Base-by-base conservation (phyloP, 2,888 invertebrate species). In the Acleris sparsana region DNA sequence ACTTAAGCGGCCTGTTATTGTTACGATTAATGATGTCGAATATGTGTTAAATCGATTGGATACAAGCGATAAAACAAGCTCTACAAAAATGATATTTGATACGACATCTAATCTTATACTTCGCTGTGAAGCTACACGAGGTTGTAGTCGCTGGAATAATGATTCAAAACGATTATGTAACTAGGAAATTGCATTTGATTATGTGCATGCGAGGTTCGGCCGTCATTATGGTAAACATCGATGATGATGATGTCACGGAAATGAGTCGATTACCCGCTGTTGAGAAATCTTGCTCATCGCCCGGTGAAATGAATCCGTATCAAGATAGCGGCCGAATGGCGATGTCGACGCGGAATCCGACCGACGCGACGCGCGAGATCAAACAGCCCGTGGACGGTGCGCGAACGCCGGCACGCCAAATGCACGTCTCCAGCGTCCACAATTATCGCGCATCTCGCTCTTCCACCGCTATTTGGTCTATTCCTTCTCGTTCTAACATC, bases 101-200 rank as follows among this genome's bases (percentile, higher is more conserved):
- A 46, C 44, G 46, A 43, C 18, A 13, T 25, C 56, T 22, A n/a
- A 17, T 20, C 22, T 25, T 5, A 9, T n/a, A 43, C 22, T 18
- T n/a, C 11, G 16, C 46, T 20, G 16, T n/a, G 22, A 6, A 43
- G 57, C 17, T n/a, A 25, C 39, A 39, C 25, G 51, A 29, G 67
- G 71, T 75, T 75, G 72, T 55, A 72, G 70, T 71, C 67, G 73
- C 79, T 73, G 75, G 76, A 74, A 77, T 80, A 80, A 76, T 73
- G 76, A 76, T 79, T 75, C 75, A 74, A 81, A 82, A 83, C 81
- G 75, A 78, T 81, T 81, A 78, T 82, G 80, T 80, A 78, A 79
- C 82, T 83, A 61, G 87, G 85, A 87, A 83, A 87, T 88, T 87
- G 79, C 77, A 77, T 80, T 78, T 75, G 79, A 82, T 83, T 79